These are phyloP conservation scores for Perca schrenkii DNA, from an alignment of 2,113 vertebrate genomes.

Conservation along the genomic window DNA sequence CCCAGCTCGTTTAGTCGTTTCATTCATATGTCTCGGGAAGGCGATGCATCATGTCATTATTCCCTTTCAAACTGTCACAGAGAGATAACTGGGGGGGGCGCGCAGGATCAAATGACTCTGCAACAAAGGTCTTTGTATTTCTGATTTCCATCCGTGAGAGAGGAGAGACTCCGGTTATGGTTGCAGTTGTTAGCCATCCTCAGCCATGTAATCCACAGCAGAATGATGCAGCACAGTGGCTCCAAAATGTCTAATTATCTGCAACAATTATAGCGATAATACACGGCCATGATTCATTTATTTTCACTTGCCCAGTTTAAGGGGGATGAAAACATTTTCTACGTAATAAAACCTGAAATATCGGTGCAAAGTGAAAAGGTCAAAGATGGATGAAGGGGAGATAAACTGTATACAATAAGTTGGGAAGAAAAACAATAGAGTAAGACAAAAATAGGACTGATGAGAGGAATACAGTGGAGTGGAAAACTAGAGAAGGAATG, in stretches of 20 bases:
- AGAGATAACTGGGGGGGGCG: conserved; percentile 35
- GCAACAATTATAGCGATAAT: conserved; percentile 17
- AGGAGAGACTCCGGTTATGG: conserved; percentile 1
- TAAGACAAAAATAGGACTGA: no score
- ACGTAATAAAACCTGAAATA: not conserved
- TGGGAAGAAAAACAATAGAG: not conserved
- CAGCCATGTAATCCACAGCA: conserved; percentile 15
- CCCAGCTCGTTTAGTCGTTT: conserved; percentile 34
- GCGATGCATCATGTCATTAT: conserved; percentile 54
- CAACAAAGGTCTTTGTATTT: conserved; percentile 39
- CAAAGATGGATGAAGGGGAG: not conserved
- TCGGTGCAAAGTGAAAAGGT: not conserved
- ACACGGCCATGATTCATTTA: conserved; percentile 7
- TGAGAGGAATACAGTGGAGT: not conserved
- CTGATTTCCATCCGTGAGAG: conserved; percentile 11
- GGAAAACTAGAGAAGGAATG: not conserved
- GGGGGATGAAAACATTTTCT: conserved; percentile 6
- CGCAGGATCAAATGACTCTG: conserved; percentile 18
- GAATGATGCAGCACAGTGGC: conserved; percentile 19
- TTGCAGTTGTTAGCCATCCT: conserved; percentile 45
- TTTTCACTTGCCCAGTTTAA: conserved; percentile 7
- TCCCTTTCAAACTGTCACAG: conserved; percentile 59
- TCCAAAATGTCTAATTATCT: conserved; percentile 20
- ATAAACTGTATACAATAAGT: not conserved
- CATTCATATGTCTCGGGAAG: conserved; percentile 33